phyloP scores from a whole-genome alignment of 2,888 invertebrate species.

The Aphodius sticticus region DNA sequence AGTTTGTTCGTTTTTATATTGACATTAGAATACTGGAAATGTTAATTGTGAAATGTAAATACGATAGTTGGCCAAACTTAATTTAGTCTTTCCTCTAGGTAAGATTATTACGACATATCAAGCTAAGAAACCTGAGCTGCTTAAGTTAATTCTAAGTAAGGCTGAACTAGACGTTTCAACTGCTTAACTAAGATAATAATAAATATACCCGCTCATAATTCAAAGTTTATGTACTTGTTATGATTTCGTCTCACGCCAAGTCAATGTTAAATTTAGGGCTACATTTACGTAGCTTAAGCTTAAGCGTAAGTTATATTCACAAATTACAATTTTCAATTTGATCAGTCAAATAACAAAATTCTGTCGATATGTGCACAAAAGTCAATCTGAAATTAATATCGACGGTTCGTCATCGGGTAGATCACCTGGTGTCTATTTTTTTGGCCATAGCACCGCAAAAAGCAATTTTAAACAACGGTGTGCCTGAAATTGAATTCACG shows the following conservation, averaged over 20 bases:
- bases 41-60: neutral
- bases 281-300: too few relatives aligned
- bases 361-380: conserved; percentile 5
- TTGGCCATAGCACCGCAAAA: neutral
- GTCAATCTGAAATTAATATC: neutral
- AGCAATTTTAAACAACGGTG: neutral
- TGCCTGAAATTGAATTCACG: neutral
- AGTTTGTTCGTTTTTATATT: too few relatives aligned
- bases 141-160: too few relatives aligned
- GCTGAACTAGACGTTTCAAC: too few relatives aligned
- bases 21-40: too few relatives aligned
- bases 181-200: too few relatives aligned
- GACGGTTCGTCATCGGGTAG: neutral
- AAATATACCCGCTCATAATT: too few relatives aligned
- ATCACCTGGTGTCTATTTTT: neutral
- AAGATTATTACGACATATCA: neutral
- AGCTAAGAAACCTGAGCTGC: too few relatives aligned
- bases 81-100: conserved; percentile 13
- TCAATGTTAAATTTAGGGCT: too few relatives aligned
- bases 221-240: too few relatives aligned
- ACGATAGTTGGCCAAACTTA: neutral
- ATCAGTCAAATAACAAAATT: neutral
- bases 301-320: conserved; percentile 8
- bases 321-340: neutral
- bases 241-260: too few relatives aligned